A percentile compares a stretch with the other conserved stretches of the same genome.
These are phyloP conservation scores for Orchestes rusci DNA, from an alignment of 2,888 invertebrate genomes.

Conservation along the genomic window DNA sequence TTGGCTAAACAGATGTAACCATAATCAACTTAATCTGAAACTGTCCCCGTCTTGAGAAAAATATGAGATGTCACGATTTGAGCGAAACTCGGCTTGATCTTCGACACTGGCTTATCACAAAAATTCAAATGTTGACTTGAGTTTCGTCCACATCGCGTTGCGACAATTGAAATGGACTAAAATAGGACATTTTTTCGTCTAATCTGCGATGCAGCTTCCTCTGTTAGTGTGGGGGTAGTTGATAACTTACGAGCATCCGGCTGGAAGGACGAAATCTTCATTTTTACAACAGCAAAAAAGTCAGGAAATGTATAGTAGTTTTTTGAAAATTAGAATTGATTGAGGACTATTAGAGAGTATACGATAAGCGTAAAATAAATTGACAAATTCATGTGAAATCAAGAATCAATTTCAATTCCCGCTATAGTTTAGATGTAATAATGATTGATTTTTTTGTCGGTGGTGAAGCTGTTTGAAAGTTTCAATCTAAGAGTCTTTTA, in stretches of 20 bases:
- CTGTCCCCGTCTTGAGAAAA: not conserved
- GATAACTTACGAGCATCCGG: conserved; percentile 23
- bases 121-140: conserved; percentile 11
- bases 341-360: too few species aligned
- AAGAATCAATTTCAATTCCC: too few species aligned
- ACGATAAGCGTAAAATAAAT: too few species aligned
- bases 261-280: too few species aligned
- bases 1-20: not conserved
- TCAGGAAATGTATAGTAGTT: too few species aligned
- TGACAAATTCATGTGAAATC: too few species aligned
- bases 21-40: not conserved
- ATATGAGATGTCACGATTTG: not conserved
- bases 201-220: conserved; percentile 22
- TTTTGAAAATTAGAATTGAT: too few species aligned
- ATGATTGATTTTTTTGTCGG: too few species aligned
- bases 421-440: too few species aligned
- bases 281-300: too few species aligned
- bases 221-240: conserved; percentile 28
- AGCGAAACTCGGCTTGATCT: conserved; percentile 14
- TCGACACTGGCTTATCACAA: conserved; percentile 20
- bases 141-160: conserved; percentile 14
- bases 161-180: conserved; percentile 20
- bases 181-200: conserved; percentile 20
- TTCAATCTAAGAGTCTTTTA: too few species aligned
- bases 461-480: too few species aligned